Conservation (phyloP, 2,113 vertebrate species). For the Columba janthina region DNA sequence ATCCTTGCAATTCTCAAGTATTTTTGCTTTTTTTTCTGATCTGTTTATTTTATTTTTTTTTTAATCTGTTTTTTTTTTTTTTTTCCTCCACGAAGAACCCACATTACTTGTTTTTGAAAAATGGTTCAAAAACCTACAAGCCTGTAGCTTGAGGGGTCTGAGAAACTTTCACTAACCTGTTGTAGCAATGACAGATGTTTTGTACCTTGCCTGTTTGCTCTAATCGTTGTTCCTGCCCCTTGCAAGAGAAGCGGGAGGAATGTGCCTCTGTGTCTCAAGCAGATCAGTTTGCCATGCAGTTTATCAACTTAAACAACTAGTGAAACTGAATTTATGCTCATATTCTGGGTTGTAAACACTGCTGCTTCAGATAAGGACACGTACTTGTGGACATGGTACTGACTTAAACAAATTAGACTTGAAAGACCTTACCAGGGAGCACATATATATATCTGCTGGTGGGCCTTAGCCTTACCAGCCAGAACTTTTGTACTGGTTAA, state of each 20-base stretch:
- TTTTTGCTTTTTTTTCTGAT: background rate
- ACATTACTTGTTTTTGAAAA: background rate
- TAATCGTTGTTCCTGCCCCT: background rate
- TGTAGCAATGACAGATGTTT: background rate
- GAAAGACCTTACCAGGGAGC: background rate
- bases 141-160: background rate
- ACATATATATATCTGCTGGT: accelerated
- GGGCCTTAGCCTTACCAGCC: background rate
- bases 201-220: background rate
- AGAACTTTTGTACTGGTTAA: background rate
- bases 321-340: background rate
- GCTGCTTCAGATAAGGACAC: background rate
- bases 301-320: background rate
- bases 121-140: background rate
- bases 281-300: background rate
- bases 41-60: too few species aligned
- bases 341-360: background rate
- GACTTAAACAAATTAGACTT: background rate
- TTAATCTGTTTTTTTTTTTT: background rate
- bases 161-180: background rate
- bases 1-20: background rate
- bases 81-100: background rate
- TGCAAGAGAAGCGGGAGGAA: background rate
- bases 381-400: background rate
- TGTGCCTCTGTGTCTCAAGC: background rate